phyloP scores from a whole-genome alignment of 2,113 vertebrate species.

The Chamaea fasciata region DNA sequence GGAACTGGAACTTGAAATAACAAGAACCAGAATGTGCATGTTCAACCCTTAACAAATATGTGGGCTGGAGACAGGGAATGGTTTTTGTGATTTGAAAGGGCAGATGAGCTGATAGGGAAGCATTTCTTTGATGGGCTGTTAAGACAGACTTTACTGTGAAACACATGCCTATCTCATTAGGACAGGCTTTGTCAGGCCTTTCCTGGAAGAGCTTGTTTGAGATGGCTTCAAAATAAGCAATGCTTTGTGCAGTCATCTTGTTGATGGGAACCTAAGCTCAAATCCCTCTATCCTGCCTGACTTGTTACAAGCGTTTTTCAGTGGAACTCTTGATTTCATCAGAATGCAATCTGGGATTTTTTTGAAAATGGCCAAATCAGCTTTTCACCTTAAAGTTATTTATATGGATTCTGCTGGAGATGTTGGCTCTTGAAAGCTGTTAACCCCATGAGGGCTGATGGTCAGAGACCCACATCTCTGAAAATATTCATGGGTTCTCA shows the following conservation, averaged over 20 bases:
- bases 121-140: background rate
- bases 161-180: background rate
- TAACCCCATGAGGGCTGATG: background rate
- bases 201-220: background rate
- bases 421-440: background rate
- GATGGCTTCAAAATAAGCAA: background rate
- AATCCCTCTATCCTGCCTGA: background rate
- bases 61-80: background rate
- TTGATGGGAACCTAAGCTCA: background rate
- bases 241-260: background rate
- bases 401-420: background rate
- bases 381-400: background rate
- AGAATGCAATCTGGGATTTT: background rate
- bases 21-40: background rate
- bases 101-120: background rate
- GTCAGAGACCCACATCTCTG: background rate
- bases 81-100: background rate
- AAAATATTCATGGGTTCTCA: rapidly evolving
- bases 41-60: background rate
- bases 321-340: background rate
- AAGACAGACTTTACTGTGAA: background rate
- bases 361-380: background rate
- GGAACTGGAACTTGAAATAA: background rate
- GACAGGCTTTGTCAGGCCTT: background rate
- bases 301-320: background rate